Conservation (phyloP, 2,797 vertebrate species). For the Mycteria americana region DNA sequence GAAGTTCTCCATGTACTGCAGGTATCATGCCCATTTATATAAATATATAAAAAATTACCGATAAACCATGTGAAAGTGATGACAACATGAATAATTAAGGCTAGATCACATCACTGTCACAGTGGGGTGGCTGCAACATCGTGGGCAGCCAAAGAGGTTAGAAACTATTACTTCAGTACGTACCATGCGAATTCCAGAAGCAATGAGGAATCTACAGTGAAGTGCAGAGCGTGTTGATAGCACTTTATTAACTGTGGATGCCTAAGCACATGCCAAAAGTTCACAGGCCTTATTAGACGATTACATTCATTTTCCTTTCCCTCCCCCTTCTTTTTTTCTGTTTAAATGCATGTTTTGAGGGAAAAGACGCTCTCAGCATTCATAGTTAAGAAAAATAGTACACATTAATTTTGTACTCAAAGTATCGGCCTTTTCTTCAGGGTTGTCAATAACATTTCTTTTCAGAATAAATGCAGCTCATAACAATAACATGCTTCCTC, state of each 20-base stretch:
- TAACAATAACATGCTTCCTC: background rate
- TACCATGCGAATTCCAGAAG: background rate
- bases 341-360: background rate
- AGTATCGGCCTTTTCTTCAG: background rate
- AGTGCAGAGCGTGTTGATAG: background rate
- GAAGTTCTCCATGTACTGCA: background rate
- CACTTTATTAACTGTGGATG: background rate
- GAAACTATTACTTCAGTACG: background rate
- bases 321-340: accelerated
- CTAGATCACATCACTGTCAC: background rate
- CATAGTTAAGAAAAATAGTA: background rate
- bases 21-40: background rate
- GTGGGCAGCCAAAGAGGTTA: background rate
- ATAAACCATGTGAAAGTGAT: background rate
- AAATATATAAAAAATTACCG: background rate
- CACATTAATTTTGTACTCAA: background rate
- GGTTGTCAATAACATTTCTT: background rate
- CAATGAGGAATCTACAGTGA: background rate
- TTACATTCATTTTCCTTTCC: background rate
- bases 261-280: background rate
- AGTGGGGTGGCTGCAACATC: background rate
- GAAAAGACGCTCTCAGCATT: background rate
- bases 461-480: background rate
- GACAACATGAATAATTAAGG: background rate
- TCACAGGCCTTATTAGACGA: background rate